Evolutionary conservation across 2,113 vertebrate genomes (phyloP).

Genomic region (Pelmatolapia mariae): DNA sequence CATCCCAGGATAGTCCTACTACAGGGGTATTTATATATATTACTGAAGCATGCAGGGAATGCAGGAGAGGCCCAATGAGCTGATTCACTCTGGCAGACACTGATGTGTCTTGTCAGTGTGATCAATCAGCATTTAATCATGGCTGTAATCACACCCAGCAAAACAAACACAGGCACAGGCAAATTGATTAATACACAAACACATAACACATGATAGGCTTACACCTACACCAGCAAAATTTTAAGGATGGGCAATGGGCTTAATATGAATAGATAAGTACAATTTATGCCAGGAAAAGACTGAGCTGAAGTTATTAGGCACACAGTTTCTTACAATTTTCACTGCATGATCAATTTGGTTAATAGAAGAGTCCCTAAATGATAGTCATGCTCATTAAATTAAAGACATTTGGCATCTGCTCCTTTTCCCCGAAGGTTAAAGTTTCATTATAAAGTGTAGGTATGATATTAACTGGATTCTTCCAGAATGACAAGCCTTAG

Average conservation of each 20-base stretch:
- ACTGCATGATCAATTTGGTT: background rate
- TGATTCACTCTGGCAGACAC: slow-evolving; percentile 30
- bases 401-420: background rate
- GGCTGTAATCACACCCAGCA: slow-evolving; percentile 15
- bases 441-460: background rate
- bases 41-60: background rate
- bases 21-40: background rate
- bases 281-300: background rate
- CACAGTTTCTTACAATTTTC: background rate
- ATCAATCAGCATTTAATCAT: slow-evolving; percentile 55
- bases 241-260: background rate
- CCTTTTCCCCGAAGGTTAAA: background rate
- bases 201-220: background rate
- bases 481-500: background rate
- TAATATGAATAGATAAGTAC: background rate
- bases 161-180: slow-evolving; percentile 4
- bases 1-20: background rate
- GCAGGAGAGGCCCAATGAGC: background rate
- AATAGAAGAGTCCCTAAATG: background rate
- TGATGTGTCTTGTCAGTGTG: slow-evolving; percentile 38
- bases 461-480: background rate
- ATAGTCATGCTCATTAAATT: background rate
- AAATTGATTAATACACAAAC: background rate
- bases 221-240: background rate
- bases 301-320: background rate